Evolutionary conservation across 2,113 vertebrate genomes (phyloP).

Genomic region (Cairina moschata): DNA sequence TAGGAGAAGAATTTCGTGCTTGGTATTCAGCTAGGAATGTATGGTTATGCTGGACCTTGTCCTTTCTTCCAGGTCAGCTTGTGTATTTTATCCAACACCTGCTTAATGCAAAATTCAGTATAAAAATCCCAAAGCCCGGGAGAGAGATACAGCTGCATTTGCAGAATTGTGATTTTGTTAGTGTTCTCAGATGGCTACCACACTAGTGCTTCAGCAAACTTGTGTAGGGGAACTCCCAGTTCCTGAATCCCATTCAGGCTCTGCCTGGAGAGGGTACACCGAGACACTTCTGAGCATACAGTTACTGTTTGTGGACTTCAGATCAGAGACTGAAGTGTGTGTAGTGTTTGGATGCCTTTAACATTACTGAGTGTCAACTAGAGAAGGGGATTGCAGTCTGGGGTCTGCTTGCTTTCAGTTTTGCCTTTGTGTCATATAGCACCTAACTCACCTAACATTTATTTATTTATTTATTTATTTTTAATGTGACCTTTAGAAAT

Average conservation of each 20-base stretch:
- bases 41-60: neutral
- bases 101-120: neutral
- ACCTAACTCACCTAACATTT: neutral
- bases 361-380: neutral
- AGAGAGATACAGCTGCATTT: neutral
- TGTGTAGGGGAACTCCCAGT: neutral
- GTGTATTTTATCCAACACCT: neutral
- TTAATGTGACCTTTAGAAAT: neutral
- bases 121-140: neutral
- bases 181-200: rapidly evolving
- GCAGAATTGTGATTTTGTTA: neutral
- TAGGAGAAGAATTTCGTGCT: neutral
- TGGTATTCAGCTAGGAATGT: neutral
- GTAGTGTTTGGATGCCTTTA: neutral
- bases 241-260: neutral
- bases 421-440: neutral
- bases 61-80: neutral
- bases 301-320: neutral
- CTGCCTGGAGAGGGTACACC: neutral
- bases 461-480: rapidly evolving
- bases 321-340: neutral
- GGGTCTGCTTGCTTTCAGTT: neutral
- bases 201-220: rapidly evolving
- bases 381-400: neutral
- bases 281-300: neutral